Evolutionary conservation across 1,140 invertebrate genomes (phyloP), one percentile per base, ranked within the genome.

Genomic region (Chrysopa pallens): DNA sequence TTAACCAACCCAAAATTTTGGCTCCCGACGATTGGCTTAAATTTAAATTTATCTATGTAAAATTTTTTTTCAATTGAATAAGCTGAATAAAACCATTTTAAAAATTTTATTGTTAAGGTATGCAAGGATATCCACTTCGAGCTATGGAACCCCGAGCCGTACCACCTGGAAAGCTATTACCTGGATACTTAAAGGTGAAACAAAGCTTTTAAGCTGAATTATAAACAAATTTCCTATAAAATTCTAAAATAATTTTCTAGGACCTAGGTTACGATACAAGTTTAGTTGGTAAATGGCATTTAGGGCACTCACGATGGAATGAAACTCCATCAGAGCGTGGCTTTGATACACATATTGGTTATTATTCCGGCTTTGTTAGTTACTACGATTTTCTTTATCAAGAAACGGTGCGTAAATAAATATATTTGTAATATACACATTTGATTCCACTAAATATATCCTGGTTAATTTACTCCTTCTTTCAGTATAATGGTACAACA

Each of bases 281-380:
- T 56, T 58, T 78, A 12, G 64, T 82, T 33, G 80, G 80, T 23
- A 84, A 83, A 62, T 81, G 78, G 78, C 74, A 80, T 46, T 55
- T 78, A 23, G 78, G 78, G 0, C 72, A 70, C 48, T 70, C 68
- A 38, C 64, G 65, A n/a, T 64, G 58, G 41, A 64, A 70, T 29
- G 72, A 77, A 42, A 72, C 70, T 3, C 78, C 78, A 3, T 64
- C 67, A 7, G 53, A 63, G 28, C 59, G 77, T 38, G 78, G 78
- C 2, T 81, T 80, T 50, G 74, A 80, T 47, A 66, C 68, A 11
- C 72, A 75, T 57, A 59, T 77, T 23, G 78, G 78, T 4, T 78
- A 70, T 50, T 77, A 69, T 50, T 72, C 70, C 38, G 74, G 74
- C 11, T 68, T 68, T 41, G 66, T 72, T 17, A 69, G 70, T 48